phyloP scores from a whole-genome alignment of 2,888 invertebrate genomes.

The Rhopalosiphum nymphaeae region DNA sequence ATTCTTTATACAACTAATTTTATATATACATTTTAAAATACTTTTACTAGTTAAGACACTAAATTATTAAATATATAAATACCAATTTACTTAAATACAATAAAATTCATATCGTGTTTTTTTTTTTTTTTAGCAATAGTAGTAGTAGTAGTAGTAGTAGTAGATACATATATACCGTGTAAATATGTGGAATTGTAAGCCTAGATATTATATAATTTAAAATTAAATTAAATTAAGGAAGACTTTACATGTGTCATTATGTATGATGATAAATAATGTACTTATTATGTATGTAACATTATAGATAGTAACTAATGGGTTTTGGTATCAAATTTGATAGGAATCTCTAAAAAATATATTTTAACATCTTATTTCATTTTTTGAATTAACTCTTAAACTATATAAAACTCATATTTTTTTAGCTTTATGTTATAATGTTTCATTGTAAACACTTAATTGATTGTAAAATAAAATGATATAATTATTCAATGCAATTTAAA shows the following conservation, averaged over 20 bases:
- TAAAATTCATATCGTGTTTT: neutral
- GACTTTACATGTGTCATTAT: neutral
- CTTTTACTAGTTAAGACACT: neutral
- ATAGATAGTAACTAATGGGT: neutral
- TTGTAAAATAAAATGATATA: neutral
- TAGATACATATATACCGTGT: no score
- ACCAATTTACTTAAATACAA: neutral
- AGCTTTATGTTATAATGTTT: neutral
- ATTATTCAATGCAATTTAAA: neutral
- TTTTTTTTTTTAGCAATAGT: no score
- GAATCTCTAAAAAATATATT: neutral
- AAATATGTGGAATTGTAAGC: neutral
- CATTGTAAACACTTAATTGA: neutral
- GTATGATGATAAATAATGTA: slow-evolving; percentile 17
- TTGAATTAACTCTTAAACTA: neutral
- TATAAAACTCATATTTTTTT: neutral
- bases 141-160: no score
- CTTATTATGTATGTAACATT: neutral
- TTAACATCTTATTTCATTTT: neutral
- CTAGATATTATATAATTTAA: neutral
- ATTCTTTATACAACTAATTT: neutral
- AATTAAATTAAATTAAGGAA: slow-evolving; percentile 22
- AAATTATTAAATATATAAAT: neutral
- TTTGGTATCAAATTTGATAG: neutral
- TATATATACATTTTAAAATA: neutral